Evolutionary conservation across 2,797 vertebrate species (phyloP).

Genomic region (Fistularia tabacaria): DNA sequence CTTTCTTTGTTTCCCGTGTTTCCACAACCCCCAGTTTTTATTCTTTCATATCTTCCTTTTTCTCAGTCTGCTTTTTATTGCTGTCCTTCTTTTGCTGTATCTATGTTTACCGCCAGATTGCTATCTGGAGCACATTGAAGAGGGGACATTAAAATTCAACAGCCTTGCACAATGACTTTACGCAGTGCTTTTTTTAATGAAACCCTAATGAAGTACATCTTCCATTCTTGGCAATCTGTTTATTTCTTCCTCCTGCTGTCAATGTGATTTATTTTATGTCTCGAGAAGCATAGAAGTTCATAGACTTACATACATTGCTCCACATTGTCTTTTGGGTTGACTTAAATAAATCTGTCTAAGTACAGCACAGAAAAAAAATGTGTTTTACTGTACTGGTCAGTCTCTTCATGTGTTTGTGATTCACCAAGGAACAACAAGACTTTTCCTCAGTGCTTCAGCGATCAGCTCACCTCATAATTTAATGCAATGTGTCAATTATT

Average conservation of each 20-base stretch:
- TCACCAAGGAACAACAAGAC: too few species aligned
- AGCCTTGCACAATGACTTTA: conserved; percentile 51
- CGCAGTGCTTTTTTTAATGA: conserved; percentile 42
- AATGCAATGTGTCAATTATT: too few species aligned
- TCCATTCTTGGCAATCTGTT: conserved; percentile 19
- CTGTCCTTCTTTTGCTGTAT: conserved; percentile 2
- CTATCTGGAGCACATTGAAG: conserved; percentile 43
- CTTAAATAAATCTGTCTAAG: too few species aligned
- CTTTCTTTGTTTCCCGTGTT: neutral
- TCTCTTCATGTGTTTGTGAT: too few species aligned
- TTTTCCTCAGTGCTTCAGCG: too few species aligned
- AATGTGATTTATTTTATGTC: too few species aligned
- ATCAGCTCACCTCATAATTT: too few species aligned
- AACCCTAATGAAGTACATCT: conserved; percentile 36
- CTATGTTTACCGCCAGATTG: conserved; percentile 24
- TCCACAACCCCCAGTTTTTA: neutral
- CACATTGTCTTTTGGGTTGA: too few species aligned
- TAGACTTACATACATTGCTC: too few species aligned
- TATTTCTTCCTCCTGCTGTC: conserved; percentile 9
- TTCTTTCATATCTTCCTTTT: neutral
- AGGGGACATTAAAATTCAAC: conserved; percentile 51
- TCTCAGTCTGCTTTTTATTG: neutral
- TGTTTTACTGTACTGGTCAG: too few species aligned
- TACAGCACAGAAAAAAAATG: too few species aligned
- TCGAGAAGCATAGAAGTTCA: too few species aligned